A percentile compares a stretch with the other conserved stretches of the same genome.
Conservation (phyloP, 2,888 invertebrate genomes). For the Tineola bisselliella region DNA sequence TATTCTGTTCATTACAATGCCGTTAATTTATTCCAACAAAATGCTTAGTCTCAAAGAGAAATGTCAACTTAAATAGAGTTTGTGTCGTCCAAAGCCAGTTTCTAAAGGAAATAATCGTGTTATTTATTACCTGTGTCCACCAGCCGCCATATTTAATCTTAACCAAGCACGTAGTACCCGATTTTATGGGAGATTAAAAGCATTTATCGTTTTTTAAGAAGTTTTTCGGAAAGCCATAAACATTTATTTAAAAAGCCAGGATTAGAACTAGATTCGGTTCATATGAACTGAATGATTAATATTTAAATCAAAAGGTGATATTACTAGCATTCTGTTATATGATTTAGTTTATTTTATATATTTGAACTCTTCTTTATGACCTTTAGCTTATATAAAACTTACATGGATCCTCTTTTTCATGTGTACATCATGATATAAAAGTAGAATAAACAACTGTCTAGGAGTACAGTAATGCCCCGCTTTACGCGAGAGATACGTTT, state of each 20-base stretch:
- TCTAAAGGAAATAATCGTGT: constrained; percentile 60
- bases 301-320: not conserved
- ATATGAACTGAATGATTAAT: constrained; percentile 17
- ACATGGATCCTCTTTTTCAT: too few species aligned
- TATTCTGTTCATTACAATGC: not conserved
- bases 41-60: constrained; percentile 23
- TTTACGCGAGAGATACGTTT: too few species aligned
- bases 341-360: not conserved
- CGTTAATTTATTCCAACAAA: constrained; percentile 8
- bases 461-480: too few species aligned
- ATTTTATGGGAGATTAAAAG: constrained; percentile 60
- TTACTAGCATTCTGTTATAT: not conserved
- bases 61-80: constrained; percentile 33
- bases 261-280: constrained; percentile 33
- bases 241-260: constrained; percentile 29
- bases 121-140: constrained; percentile 57
- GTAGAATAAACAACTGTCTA: too few species aligned
- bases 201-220: constrained; percentile 48
- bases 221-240: constrained; percentile 41
- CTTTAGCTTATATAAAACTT: not conserved
- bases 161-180: constrained; percentile 47
- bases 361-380: not conserved
- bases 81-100: constrained; percentile 31
- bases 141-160: constrained; percentile 48
- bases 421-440: too few species aligned